Evolutionary conservation across 2,797 vertebrate species (phyloP).

Genomic region (Syngnathus rostellatus): DNA sequence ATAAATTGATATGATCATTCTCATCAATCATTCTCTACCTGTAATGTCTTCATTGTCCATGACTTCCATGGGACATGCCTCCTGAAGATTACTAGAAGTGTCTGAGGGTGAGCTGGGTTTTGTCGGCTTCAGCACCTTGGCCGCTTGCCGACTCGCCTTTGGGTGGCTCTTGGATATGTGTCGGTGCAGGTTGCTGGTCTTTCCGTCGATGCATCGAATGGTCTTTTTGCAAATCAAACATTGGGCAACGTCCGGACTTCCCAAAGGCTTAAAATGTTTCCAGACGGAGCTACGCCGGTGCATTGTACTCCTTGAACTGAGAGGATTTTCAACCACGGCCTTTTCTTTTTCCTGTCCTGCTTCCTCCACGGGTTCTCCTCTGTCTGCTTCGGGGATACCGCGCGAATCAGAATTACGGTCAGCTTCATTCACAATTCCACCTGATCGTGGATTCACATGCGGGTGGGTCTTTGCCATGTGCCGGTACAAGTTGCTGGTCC

Average conservation of each 20-base stretch:
- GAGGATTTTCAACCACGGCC: not conserved
- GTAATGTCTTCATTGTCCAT: constrained; percentile 8
- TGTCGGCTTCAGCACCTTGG: constrained; percentile 19
- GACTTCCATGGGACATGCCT: not conserved
- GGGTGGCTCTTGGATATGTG: constrained; percentile 68
- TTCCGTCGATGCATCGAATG: constrained; percentile 34
- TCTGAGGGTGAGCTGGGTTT: constrained; percentile 16
- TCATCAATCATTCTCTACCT: constrained; percentile 28
- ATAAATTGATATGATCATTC: no score
- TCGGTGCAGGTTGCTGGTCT: constrained; percentile 61
- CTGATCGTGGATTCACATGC: constrained; percentile 24
- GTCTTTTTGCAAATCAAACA: constrained; percentile 63
- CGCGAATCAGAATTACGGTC: not conserved
- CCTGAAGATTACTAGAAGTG: not conserved
- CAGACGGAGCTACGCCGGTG: constrained; percentile 57
- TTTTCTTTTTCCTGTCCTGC: not conserved
- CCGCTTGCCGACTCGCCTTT: constrained; percentile 27
- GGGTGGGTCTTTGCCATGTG: constrained; percentile 68
- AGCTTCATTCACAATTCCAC: constrained; percentile 1
- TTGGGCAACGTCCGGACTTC: constrained; percentile 41
- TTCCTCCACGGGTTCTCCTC: not conserved
- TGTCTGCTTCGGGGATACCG: not conserved
- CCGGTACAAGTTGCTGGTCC: constrained; percentile 60
- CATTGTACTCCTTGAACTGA: not conserved
- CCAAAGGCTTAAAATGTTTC: constrained; percentile 53